Percentiles rank a stretch among this genome's conserved stretches.
Evolutionary conservation across 1,140 invertebrate genomes (phyloP).

Genomic region (Yoshiicerus persimilis): DNA sequence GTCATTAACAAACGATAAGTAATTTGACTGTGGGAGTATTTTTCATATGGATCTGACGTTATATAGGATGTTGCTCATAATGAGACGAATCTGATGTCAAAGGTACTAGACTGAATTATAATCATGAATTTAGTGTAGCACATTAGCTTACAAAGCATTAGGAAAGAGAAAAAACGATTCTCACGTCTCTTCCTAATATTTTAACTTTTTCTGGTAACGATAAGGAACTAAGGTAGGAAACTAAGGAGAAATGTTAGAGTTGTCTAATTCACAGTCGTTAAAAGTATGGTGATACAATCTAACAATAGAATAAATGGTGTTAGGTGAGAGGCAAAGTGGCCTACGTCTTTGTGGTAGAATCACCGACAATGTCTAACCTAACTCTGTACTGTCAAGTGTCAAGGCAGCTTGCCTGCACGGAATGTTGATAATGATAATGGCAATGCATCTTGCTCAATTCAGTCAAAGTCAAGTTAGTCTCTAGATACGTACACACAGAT

Average conservation of each 20-base stretch:
- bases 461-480: background rate
- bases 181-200: background rate
- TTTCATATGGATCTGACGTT: background rate
- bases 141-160: background rate
- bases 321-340: constrained; percentile 10
- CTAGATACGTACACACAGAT: background rate
- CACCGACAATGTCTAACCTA: background rate
- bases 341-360: background rate
- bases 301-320: constrained; percentile 18
- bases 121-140: background rate
- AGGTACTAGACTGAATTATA: background rate
- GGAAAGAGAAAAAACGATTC: background rate
- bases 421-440: background rate
- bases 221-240: background rate
- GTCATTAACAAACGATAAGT: background rate
- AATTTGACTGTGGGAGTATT: background rate
- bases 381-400: constrained; percentile 10
- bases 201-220: background rate
- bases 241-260: background rate
- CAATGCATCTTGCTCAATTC: background rate
- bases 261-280: constrained; percentile 1
- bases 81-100: background rate
- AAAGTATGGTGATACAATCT: background rate
- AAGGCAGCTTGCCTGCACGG: background rate
- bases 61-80: background rate